These are phyloP conservation scores for Cryptus armator DNA, from an alignment of 2,888 invertebrate genomes.

Conservation along the genomic window DNA sequence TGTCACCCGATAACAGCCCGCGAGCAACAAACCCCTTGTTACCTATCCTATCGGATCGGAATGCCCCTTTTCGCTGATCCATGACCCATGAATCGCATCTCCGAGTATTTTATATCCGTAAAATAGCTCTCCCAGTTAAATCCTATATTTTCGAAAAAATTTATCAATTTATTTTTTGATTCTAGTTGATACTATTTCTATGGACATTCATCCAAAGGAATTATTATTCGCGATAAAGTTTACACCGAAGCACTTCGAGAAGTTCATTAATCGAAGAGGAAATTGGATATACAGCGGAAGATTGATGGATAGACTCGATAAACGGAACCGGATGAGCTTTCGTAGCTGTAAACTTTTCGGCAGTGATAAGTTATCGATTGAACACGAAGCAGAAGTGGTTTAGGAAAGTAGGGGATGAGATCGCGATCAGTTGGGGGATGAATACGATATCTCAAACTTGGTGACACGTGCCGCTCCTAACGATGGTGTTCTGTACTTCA, in stretches of 20 bases:
- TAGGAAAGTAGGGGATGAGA: constrained; percentile 28
- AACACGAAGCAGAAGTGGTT: background rate
- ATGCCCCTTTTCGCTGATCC: constrained; percentile 50
- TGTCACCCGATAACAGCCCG: constrained; percentile 78
- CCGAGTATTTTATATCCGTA: constrained; percentile 20
- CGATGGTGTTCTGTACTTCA: constrained; percentile 34
- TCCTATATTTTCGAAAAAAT: background rate
- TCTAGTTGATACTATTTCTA: too few species aligned
- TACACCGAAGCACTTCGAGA: background rate
- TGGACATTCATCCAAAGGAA: background rate
- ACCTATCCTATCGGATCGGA: constrained; percentile 74
- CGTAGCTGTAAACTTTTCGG: constrained; percentile 12
- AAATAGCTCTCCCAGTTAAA: background rate
- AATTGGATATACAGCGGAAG: background rate
- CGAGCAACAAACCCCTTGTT: constrained; percentile 75
- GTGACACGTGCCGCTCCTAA: constrained; percentile 37
- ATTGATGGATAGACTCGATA: constrained; percentile 5
- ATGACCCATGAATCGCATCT: background rate
- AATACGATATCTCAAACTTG: background rate
- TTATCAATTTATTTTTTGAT: background rate
- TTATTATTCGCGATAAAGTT: background rate
- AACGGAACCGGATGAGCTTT: background rate
- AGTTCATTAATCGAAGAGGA: background rate
- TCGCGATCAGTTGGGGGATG: constrained; percentile 40
- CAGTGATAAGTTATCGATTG: constrained; percentile 34